Evolutionary conservation across 2,113 vertebrate genomes (phyloP).

Genomic region (Mandrillus leucophaeus): DNA sequence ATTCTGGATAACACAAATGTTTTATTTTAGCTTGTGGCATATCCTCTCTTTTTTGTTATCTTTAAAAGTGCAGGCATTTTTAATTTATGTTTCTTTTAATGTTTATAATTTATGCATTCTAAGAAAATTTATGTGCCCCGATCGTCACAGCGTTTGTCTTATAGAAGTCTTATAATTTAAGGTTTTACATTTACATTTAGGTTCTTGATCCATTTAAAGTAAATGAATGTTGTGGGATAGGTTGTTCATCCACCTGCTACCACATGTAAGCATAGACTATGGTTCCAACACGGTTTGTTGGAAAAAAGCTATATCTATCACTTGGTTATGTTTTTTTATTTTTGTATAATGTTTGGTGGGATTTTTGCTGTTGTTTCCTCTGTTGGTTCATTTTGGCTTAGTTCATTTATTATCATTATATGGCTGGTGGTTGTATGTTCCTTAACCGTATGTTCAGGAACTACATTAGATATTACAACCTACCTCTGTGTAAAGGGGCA

Average conservation of each 20-base stretch:
- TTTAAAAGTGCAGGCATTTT: not conserved
- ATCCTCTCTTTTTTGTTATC: not conserved
- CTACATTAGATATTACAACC: not conserved
- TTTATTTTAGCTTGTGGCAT: not conserved
- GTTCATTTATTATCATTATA: not conserved
- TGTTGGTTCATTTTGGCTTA: not conserved
- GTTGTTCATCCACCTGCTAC: fast-evolving
- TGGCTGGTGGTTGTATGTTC: not conserved
- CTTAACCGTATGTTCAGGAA: not conserved
- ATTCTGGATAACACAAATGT: not conserved
- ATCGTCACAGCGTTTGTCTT: not conserved
- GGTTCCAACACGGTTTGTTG: not conserved
- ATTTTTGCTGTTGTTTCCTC: not conserved
- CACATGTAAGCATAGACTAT: fast-evolving
- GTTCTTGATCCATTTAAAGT: not conserved
- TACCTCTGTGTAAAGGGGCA: no score
- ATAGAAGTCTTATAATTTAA: not conserved
- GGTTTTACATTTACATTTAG: not conserved
- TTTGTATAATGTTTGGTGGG: not conserved
- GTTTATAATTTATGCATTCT: not conserved
- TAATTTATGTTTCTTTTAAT: not conserved
- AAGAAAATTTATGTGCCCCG: not conserved
- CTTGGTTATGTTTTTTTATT: not conserved
- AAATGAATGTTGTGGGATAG: not conserved
- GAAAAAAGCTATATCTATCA: not conserved